phyloP scores from a whole-genome alignment of 2,797 vertebrate species.

The Periparus ater region DNA sequence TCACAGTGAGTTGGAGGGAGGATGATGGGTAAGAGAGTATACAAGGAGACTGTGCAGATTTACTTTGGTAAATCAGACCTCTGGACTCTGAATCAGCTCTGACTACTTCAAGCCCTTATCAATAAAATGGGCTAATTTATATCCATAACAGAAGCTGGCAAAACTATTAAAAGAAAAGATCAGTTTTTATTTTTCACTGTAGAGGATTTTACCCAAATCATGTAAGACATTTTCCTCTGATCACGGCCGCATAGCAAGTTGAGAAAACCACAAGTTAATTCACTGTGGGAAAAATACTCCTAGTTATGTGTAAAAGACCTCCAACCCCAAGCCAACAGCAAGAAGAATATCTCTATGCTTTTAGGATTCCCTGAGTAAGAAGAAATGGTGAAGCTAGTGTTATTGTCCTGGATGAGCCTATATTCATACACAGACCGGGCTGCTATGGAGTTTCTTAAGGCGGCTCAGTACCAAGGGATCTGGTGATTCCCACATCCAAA shows the following conservation, averaged over 20 bases:
- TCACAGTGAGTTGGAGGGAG: not conserved
- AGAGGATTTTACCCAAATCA: not conserved
- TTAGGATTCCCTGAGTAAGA: not conserved
- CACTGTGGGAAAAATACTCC: not conserved
- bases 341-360: not conserved
- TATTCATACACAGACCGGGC: not conserved
- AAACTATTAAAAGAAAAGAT: not conserved
- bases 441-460: not conserved
- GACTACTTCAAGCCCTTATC: not conserved
- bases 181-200: not conserved
- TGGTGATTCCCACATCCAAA: not conserved
- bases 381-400: not conserved
- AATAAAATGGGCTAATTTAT: not conserved
- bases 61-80: not conserved
- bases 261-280: not conserved
- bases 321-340: not conserved
- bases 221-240: not conserved
- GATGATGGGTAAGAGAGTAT: not conserved
- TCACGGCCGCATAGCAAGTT: not conserved
- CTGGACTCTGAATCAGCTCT: not conserved
- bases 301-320: not conserved
- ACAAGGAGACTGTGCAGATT: not conserved
- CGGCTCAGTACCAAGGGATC: not conserved
- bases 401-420: not conserved
- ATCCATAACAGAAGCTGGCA: not conserved